These are phyloP conservation scores for Cygnus olor DNA, from an alignment of 2,797 vertebrate genomes.

Conservation along the genomic window DNA sequence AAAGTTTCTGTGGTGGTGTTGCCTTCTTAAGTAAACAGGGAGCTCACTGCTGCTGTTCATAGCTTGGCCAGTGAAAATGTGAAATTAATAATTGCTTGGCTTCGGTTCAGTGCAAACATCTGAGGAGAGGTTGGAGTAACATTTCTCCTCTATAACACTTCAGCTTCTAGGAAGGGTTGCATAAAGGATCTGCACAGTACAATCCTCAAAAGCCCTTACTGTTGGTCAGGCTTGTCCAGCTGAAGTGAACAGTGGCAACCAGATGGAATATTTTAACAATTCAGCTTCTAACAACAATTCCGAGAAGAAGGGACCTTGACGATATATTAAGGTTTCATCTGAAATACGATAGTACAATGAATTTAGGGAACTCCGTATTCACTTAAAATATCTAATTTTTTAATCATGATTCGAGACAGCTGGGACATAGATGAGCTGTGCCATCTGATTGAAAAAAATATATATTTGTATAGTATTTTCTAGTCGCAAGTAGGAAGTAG, in stretches of 20 bases:
- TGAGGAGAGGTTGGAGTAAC: background rate
- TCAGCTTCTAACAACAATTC: background rate
- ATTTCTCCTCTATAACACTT: background rate
- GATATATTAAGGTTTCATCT: background rate
- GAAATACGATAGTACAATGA: background rate
- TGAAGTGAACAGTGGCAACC: background rate
- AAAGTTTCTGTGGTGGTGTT: background rate
- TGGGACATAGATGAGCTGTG: background rate
- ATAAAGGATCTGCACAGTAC: background rate
- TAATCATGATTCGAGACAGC: background rate
- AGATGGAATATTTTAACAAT: background rate
- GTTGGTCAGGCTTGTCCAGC: background rate
- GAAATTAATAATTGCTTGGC: background rate
- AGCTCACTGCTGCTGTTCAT: background rate
- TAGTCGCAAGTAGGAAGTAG: background rate
- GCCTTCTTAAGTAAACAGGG: background rate
- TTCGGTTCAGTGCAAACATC: background rate
- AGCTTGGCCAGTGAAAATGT: background rate
- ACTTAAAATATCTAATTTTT: background rate
- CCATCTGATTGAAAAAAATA: background rate
- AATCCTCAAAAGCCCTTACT: fast-evolving
- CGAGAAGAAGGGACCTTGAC: background rate
- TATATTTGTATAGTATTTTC: background rate
- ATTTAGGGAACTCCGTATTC: background rate
- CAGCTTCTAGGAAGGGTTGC: background rate